Conservation (phyloP, 2,888 invertebrate genomes). For the Andrena haemorrhoa region DNA sequence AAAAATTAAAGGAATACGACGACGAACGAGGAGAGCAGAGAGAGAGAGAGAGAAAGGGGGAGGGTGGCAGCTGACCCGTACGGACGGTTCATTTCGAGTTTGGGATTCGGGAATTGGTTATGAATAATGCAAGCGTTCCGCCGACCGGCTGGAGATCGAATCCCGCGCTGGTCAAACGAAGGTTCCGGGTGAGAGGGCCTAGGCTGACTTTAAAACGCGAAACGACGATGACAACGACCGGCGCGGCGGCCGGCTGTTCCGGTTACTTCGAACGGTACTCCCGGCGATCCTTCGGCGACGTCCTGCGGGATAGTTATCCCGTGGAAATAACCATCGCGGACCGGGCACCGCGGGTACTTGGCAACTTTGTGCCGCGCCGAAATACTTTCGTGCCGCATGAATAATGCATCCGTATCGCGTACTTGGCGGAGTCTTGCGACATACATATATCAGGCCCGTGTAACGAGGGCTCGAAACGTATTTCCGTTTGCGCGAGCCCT, state of each 20-base stretch:
- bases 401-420: constrained; percentile 66
- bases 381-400: constrained; percentile 66
- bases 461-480: constrained; percentile 61
- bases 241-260: constrained; percentile 58
- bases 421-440: constrained; percentile 51
- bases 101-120: constrained; percentile 83
- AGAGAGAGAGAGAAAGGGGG: constrained; percentile 44
- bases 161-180: constrained; percentile 74
- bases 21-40: neutral
- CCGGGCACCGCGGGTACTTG: constrained; percentile 31
- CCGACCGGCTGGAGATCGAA: constrained; percentile 74
- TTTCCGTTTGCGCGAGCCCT: constrained; percentile 59
- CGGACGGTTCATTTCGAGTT: constrained; percentile 79
- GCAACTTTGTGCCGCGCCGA: constrained; percentile 61
- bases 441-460: constrained; percentile 54
- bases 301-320: constrained; percentile 69
- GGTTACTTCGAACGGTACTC: constrained; percentile 65
- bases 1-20: constrained; percentile 64
- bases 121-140: constrained; percentile 82
- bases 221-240: constrained; percentile 65
- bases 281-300: constrained; percentile 20
- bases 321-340: constrained; percentile 62
- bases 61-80: constrained; percentile 71
- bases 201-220: constrained; percentile 68
- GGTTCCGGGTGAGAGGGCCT: constrained; percentile 75